Percentiles rank a stretch among this genome's conserved stretches.
phyloP scores from a whole-genome alignment of 92 coral and sea anemone species.

The Parazoanthus atlanticus region DNA sequence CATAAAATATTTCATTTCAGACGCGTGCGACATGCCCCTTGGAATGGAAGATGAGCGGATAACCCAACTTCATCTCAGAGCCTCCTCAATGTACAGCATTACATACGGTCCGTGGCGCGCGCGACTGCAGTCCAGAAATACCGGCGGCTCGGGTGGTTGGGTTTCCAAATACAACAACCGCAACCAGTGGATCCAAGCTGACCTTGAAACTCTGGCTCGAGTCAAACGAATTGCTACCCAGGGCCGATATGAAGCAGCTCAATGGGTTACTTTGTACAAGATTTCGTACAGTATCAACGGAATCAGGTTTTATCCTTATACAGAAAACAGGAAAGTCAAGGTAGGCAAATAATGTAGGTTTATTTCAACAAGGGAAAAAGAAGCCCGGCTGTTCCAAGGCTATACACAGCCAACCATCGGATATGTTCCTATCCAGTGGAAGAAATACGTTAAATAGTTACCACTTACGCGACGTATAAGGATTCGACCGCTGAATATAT shows the following conservation, averaged over 20 bases:
- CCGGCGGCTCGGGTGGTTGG: constrained; percentile 49
- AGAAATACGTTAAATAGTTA: no score
- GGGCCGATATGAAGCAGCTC: constrained; percentile 79
- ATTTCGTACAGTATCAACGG: constrained; percentile 71
- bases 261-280: constrained; percentile 76
- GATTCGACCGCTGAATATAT: no score
- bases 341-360: constrained; percentile 28
- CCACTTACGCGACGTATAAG: no score
- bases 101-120: constrained; percentile 86
- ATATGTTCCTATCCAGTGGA: no score
- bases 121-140: constrained; percentile 68
- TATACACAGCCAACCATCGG: no score
- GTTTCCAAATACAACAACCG: constrained; percentile 53
- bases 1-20: constrained; percentile 31
- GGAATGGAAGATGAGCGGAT: constrained; percentile 83
- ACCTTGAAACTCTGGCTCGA: constrained; percentile 70
- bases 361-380: neutral
- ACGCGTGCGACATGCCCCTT: constrained; percentile 81
- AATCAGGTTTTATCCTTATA: constrained; percentile 62
- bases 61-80: constrained; percentile 67
- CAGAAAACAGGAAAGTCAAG: constrained; percentile 64
- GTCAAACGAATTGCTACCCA: constrained; percentile 80
- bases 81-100: constrained; percentile 72
- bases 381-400: no score
- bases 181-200: constrained; percentile 80